Evolutionary conservation across 2,888 invertebrate genomes (phyloP).

Genomic region (Apocheima hispidaria): DNA sequence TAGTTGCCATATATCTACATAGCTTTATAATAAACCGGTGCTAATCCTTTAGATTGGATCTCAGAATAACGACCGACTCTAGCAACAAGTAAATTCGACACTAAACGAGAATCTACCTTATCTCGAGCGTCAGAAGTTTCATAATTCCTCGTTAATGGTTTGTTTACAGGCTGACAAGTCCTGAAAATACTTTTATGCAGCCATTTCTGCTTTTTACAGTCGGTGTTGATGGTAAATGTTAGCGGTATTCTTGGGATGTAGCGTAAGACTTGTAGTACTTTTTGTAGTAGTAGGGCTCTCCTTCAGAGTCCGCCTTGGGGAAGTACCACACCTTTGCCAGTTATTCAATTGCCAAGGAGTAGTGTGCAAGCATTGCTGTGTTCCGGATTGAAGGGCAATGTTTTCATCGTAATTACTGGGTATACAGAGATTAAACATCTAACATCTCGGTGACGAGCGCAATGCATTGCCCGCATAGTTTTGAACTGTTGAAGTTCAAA

Average conservation of each 20-base stretch:
- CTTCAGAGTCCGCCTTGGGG: too few relatives aligned
- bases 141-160: conserved; percentile 22
- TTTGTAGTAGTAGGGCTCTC: too few relatives aligned
- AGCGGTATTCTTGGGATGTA: conserved; percentile 5
- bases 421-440: too few relatives aligned
- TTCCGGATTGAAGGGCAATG: too few relatives aligned
- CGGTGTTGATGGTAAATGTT: conserved; percentile 16
- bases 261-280: not conserved
- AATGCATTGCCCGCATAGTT: too few relatives aligned
- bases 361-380: too few relatives aligned
- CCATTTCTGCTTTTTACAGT: conserved; percentile 29
- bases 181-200: conserved; percentile 31
- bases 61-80: conserved; percentile 32
- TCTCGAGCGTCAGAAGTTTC: not conserved
- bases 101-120: conserved; percentile 31
- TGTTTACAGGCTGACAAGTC: conserved; percentile 20
- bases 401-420: too few relatives aligned
- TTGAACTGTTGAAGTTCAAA: too few relatives aligned
- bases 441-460: too few relatives aligned
- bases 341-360: too few relatives aligned
- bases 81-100: conserved; percentile 50
- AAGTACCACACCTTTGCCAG: too few relatives aligned
- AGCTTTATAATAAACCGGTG: conserved; percentile 45
- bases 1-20: conserved; percentile 32
- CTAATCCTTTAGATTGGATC: conserved; percentile 57